Evolutionary conservation across 2,113 vertebrate species (phyloP).

Genomic region (Alligator sinensis): DNA sequence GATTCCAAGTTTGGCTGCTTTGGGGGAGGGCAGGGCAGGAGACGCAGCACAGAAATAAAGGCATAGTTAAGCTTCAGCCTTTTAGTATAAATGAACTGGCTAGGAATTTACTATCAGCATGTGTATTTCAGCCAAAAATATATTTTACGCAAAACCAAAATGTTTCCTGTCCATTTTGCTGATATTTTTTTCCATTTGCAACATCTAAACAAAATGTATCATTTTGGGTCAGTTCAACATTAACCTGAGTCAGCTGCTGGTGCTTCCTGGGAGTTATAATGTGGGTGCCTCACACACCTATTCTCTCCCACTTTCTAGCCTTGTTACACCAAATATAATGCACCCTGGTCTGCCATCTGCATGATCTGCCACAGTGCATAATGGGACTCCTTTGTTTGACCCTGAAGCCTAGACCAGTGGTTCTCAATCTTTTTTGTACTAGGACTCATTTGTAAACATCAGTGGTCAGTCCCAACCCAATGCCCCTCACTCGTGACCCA

Average conservation of each 20-base stretch:
- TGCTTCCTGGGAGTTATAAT: neutral
- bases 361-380: neutral
- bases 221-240: neutral
- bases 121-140: neutral
- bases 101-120: neutral
- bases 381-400: neutral
- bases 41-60: neutral
- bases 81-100: neutral
- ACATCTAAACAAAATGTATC: neutral
- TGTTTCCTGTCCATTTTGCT: neutral
- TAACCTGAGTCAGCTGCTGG: neutral
- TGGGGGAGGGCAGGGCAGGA: too few relatives aligned
- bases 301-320: too few relatives aligned
- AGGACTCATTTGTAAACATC: too few relatives aligned
- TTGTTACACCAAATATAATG: neutral
- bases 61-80: neutral
- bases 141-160: neutral
- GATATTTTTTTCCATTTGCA: neutral
- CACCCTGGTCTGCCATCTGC: neutral
- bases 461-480: too few relatives aligned
- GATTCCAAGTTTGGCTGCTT: too few relatives aligned
- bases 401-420: too few relatives aligned
- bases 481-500: too few relatives aligned
- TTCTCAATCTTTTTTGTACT: too few relatives aligned
- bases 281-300: neutral